phyloP scores from a whole-genome alignment of 2,888 invertebrate genomes.

The Sympetrum striolatum region DNA sequence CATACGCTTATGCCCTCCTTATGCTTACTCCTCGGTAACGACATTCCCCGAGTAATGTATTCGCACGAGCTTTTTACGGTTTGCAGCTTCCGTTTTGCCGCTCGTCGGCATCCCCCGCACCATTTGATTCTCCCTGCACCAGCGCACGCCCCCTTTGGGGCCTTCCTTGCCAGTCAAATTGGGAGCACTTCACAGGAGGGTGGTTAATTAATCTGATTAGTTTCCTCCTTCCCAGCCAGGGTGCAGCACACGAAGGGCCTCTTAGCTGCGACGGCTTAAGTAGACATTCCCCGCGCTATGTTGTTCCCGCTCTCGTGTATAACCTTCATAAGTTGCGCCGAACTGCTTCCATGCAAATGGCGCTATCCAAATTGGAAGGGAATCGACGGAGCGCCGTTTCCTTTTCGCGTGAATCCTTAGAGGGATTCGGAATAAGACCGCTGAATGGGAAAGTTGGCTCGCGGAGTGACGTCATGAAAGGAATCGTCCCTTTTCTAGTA shows the following conservation, averaged over 20 bases:
- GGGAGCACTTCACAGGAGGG: not conserved
- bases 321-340: not conserved
- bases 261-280: not conserved
- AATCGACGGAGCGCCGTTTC: not conserved
- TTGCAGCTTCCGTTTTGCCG: not conserved
- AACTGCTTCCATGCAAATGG: not conserved
- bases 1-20: not conserved
- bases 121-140: not conserved
- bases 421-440: not conserved
- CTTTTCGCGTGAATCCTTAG: not conserved
- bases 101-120: not conserved
- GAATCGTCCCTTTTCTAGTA: too few relatives aligned
- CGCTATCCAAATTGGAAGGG: not conserved
- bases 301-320: not conserved
- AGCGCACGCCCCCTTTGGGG: not conserved
- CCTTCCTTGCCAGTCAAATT: not conserved
- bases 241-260: not conserved
- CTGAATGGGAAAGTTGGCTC: too few relatives aligned
- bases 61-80: not conserved
- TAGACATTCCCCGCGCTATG: not conserved
- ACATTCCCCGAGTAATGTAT: not conserved
- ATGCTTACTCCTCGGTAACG: not conserved
- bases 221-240: not conserved
- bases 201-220: not conserved
- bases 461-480: too few relatives aligned